Conservation (phyloP, 2,888 invertebrate species). For the Arge pagana region DNA sequence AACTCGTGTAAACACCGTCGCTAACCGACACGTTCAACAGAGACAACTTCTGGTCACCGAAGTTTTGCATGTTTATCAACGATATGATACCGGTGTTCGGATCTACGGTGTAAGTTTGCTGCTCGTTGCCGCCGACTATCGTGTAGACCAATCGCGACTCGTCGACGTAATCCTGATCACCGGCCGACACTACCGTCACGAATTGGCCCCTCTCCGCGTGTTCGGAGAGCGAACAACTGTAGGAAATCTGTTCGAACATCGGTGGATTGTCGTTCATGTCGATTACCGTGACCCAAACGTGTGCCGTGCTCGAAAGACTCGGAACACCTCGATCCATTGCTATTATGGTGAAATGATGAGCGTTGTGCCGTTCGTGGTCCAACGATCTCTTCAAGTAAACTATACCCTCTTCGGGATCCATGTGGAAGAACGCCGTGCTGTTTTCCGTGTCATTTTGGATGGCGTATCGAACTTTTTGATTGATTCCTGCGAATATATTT, state of each 20-base stretch:
- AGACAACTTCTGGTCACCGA: slow-evolving; percentile 68
- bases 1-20: slow-evolving; percentile 93
- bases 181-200: slow-evolving; percentile 85
- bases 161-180: slow-evolving; percentile 85
- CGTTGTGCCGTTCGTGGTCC: slow-evolving; percentile 77
- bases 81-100: slow-evolving; percentile 67
- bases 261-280: slow-evolving; percentile 94
- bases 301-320: slow-evolving; percentile 77
- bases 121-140: slow-evolving; percentile 81
- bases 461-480: slow-evolving; percentile 72
- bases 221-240: slow-evolving; percentile 77
- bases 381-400: slow-evolving; percentile 78
- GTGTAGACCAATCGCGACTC: slow-evolving; percentile 76
- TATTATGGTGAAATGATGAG: slow-evolving; percentile 78
- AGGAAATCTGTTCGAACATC: slow-evolving; percentile 79
- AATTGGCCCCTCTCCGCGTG: slow-evolving; percentile 85
- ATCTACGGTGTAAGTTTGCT: slow-evolving; percentile 73
- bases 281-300: slow-evolving; percentile 82
- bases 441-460: slow-evolving; percentile 68
- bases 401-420: slow-evolving; percentile 76
- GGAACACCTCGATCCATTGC: slow-evolving; percentile 87
- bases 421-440: slow-evolving; percentile 73
- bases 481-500: slow-evolving; percentile 64
- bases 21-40: slow-evolving; percentile 90
- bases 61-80: slow-evolving; percentile 75